phyloP scores from a whole-genome alignment of 23 tunicate genomes.

The Halocynthia roretzi region DNA sequence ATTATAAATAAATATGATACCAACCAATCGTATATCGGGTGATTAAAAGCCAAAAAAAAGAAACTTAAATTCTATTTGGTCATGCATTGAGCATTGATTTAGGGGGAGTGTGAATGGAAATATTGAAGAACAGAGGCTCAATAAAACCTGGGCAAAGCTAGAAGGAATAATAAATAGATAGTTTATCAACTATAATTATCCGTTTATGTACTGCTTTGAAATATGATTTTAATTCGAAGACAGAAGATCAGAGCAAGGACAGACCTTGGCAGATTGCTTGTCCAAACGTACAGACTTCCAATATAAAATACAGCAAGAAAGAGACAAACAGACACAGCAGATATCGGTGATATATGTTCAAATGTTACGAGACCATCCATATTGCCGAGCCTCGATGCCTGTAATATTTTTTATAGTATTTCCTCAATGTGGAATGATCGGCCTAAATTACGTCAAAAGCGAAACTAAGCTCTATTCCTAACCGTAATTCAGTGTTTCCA shows the following conservation, averaged over 20 bases:
- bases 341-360: not conserved
- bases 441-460: too few relatives aligned
- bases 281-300: conserved; percentile 69
- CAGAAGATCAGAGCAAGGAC: not conserved
- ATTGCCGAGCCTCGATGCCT: too few relatives aligned
- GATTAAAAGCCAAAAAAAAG: not conserved
- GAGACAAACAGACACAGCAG: conserved; percentile 19
- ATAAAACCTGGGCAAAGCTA: too few relatives aligned
- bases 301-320: conserved; percentile 60
- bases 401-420: too few relatives aligned
- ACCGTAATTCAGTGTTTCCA: too few relatives aligned
- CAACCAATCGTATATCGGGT: too few relatives aligned
- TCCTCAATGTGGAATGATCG: too few relatives aligned
- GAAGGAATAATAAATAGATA: too few relatives aligned
- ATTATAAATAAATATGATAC: too few relatives aligned
- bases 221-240: not conserved
- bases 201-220: not conserved
- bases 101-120: not conserved
- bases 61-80: not conserved
- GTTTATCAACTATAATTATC: not conserved
- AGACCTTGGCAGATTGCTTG: conserved; percentile 68
- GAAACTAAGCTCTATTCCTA: too few relatives aligned
- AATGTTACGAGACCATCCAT: conserved; percentile 2
- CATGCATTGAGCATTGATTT: not conserved
- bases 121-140: not conserved